Evolutionary conservation across 2,797 vertebrate species (phyloP), one percentile per base, ranked within the genome.

Genomic region (Mastacembelus armatus): DNA sequence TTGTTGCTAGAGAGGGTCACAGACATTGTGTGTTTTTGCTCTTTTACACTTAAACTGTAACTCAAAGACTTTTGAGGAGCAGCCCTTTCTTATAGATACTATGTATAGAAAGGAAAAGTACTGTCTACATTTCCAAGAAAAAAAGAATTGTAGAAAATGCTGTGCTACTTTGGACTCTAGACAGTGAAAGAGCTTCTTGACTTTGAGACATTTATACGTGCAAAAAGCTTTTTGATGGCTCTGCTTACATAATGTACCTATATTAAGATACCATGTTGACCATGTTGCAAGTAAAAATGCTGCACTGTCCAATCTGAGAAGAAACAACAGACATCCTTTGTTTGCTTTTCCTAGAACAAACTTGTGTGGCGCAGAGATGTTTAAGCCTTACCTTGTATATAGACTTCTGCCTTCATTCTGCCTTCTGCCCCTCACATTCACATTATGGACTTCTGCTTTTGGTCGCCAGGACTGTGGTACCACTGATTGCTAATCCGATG

Each of bases 341-440:
- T 94, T 85, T 94, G 93, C 94, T 96, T 95, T 94, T 90, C 93
- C 90, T 91, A 94, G 94, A 96, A 95, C 92, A 95, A 88, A 92
- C 33, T 92, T 83, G 90, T 95, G 95, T 96, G 95, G 94, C 94
- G 96, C 95, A 95, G 95, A 92, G 82, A 96, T 95, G 94, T 96
- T 95, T 95, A 95, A 95, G 97, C 97, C 97, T 99, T 98, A 98
- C 94, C 95, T 85, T 98, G 95, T 98, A 96, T 84, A 97, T 95
- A 96, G 93, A 95, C 93, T 91, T 77, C 56, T 59, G 85, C 79
- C 88, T 84, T 85, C 84, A 75, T 61, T 45, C 51, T n/a, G n/a
- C n/a, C n/a, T n/a, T n/a, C n/a, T n/a, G n/a, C n/a, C 47, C 79
- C 71, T 81, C 88, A 85, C 87, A 78, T 91, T 89, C 83, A 71